Percentiles rank a stretch among this genome's conserved stretches.
Conservation (phyloP, 2,888 invertebrate genomes). For the Diarsia dahlii region DNA sequence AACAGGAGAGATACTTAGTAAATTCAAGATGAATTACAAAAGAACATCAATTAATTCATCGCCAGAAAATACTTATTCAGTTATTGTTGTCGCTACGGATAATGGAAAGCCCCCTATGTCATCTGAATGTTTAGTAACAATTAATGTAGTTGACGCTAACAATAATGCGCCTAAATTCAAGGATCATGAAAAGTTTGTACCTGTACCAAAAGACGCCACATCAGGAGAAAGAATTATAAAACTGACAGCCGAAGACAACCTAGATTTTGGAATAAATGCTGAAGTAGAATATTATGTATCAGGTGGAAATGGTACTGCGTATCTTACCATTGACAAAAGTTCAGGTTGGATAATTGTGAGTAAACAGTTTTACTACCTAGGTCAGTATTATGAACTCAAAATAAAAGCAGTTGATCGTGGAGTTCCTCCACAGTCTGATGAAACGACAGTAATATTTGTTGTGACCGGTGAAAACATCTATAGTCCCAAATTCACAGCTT, state of each 20-base stretch:
- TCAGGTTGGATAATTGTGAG: conserved; percentile 95
- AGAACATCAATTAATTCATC: conserved; percentile 95
- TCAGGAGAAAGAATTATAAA: conserved; percentile 94
- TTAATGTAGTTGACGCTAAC: conserved; percentile 97
- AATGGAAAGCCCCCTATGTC: conserved; percentile 98
- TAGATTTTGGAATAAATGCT: conserved; percentile 97
- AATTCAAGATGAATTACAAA: conserved; percentile 95
- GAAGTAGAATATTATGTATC: conserved; percentile 95
- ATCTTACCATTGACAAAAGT: conserved; percentile 93
- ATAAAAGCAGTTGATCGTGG: conserved; percentile 96
- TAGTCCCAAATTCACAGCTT: conserved; percentile 95
- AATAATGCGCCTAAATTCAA: conserved; percentile 97
- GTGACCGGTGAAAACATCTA: conserved; percentile 96
- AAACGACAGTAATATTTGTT: conserved; percentile 93
- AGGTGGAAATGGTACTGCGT: conserved; percentile 94
- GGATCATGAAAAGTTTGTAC: conserved; percentile 93
- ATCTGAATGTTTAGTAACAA: conserved; percentile 95
- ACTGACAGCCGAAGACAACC: conserved; percentile 93
- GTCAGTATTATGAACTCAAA: conserved; percentile 92
- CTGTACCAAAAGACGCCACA: conserved; percentile 94
- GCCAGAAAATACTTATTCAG: conserved; percentile 96
- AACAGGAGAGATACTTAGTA: conserved; percentile 97
- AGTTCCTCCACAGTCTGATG: conserved; percentile 95
- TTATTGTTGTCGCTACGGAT: conserved; percentile 98
- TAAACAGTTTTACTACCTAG: conserved; percentile 90